phyloP scores from a whole-genome alignment of 1,140 invertebrate species.

The Psix sp. region DNA sequence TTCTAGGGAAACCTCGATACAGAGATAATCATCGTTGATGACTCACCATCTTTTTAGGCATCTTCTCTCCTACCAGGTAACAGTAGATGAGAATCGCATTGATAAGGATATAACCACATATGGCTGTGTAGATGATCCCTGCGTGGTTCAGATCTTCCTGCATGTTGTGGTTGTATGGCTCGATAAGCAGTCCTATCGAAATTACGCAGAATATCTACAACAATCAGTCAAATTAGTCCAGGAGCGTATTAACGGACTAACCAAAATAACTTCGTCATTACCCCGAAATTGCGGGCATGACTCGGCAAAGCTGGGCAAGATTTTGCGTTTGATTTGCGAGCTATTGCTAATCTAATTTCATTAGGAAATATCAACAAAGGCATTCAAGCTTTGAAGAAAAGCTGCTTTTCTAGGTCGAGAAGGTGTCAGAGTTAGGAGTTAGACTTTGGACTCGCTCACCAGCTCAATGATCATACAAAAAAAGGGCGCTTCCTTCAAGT shows the following conservation, averaged over 20 bases:
- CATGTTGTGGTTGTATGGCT: conserved; percentile 57
- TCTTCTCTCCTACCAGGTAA: conserved; percentile 58
- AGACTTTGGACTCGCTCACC: no score
- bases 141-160: conserved; percentile 45
- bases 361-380: no score
- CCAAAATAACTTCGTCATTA: no score
- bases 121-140: conserved; percentile 58
- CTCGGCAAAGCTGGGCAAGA: no score
- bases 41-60: conserved; percentile 65
- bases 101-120: conserved; percentile 62
- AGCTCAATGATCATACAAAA: conserved; percentile 62
- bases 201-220: conserved; percentile 63
- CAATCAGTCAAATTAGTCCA: conserved; percentile 9
- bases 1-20: background rate
- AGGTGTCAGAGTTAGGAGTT: no score
- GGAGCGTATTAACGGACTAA: background rate
- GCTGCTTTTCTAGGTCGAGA: no score
- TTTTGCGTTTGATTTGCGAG: no score
- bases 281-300: no score
- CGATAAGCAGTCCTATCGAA: conserved; percentile 55
- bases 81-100: conserved; percentile 60
- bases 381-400: no score
- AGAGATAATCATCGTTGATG: no score
- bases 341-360: no score
- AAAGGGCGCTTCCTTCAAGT: conserved; percentile 56